Conservation (phyloP, 2,113 vertebrate genomes). For the Rallus limicola region DNA sequence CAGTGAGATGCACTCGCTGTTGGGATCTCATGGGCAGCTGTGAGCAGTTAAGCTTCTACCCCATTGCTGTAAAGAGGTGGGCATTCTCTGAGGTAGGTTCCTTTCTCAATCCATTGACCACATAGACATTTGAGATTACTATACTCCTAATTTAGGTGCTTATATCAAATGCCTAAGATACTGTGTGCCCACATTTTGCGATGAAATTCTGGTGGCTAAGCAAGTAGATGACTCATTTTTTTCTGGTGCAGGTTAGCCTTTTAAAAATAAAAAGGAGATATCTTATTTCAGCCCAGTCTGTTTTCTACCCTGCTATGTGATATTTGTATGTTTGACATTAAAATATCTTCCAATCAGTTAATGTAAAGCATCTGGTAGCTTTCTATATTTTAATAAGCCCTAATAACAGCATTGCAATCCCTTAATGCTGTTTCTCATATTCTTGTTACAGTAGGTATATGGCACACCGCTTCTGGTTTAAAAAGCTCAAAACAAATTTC, state of each 20-base stretch:
- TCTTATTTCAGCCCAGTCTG: background rate
- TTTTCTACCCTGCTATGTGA: conserved; percentile 29
- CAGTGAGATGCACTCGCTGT: background rate
- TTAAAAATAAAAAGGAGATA: background rate
- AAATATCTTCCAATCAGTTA: conserved; percentile 45
- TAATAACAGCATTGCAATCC: conserved; percentile 59
- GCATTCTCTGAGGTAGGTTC: background rate
- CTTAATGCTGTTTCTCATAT: conserved; percentile 45
- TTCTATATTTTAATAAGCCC: conserved; percentile 44
- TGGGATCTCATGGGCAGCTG: background rate
- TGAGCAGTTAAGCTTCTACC: background rate
- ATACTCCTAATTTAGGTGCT: background rate
- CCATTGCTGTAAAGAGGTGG: background rate
- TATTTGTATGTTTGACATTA: conserved; percentile 52
- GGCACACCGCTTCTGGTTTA: conserved; percentile 48
- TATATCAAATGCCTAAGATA: background rate
- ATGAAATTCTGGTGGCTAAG: background rate
- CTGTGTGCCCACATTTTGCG: background rate
- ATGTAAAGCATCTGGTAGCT: conserved; percentile 59
- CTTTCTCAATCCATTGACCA: background rate
- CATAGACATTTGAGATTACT: background rate
- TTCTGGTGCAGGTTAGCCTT: background rate
- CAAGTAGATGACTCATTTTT: background rate
- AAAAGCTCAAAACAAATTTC: conserved; percentile 66
- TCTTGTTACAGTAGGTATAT: conserved; percentile 58